These are phyloP conservation scores for Beroe forskalii DNA, from an alignment of 37 sponge, comb jelly and placozoan genomes.

Conservation along the genomic window DNA sequence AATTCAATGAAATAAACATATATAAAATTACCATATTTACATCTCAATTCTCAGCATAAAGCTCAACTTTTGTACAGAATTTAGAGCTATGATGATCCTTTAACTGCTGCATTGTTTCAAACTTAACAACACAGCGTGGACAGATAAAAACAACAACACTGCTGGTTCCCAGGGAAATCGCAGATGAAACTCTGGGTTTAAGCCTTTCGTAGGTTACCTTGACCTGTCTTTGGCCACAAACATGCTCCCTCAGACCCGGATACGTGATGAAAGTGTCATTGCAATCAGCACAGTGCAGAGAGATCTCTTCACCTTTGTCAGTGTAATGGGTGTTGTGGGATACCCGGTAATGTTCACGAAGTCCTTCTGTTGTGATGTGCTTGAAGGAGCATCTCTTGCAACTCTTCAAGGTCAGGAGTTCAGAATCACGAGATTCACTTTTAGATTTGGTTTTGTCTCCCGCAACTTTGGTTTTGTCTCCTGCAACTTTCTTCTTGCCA, in stretches of 20 bases:
- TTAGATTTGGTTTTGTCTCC: not conserved
- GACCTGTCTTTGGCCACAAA: constrained; percentile 22
- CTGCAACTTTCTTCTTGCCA: not conserved
- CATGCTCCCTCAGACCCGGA: constrained; percentile 10
- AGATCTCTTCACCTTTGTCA: not conserved
- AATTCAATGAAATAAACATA: too few species aligned
- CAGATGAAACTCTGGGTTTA: not conserved
- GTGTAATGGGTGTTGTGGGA: not conserved
- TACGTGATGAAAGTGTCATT: not conserved
- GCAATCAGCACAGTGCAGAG: not conserved
- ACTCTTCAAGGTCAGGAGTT: not conserved
- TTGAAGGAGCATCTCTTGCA: constrained; percentile 24
- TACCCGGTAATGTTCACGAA: constrained; percentile 45
- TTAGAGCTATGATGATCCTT: constrained; percentile 4
- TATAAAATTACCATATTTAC: too few species aligned
- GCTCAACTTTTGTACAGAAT: not conserved
- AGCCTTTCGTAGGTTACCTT: not conserved
- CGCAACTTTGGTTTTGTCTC: not conserved
- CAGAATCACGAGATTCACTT: too few species aligned
- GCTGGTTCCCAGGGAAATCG: not conserved
- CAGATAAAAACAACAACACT: not conserved
- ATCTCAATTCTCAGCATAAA: too few species aligned
- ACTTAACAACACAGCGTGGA: not conserved
- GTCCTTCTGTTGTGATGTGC: constrained; percentile 7
- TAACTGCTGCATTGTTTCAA: not conserved